A percentile compares a stretch with the other conserved stretches of the same genome.
Evolutionary conservation across 1,140 invertebrate genomes (phyloP).

Genomic region (Bacillus rossius): DNA sequence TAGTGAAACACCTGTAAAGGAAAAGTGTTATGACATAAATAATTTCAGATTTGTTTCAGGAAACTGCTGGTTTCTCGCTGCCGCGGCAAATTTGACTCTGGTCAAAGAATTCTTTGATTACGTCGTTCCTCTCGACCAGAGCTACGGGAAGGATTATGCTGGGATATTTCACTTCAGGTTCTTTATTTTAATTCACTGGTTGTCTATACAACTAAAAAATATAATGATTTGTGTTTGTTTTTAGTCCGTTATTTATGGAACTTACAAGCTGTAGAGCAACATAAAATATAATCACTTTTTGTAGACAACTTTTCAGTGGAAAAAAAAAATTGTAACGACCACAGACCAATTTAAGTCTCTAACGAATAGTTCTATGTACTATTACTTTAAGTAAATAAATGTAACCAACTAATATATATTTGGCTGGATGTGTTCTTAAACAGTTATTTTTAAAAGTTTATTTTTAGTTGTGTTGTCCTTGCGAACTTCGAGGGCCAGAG

Average conservation of each 20-base stretch:
- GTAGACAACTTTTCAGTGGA: not conserved
- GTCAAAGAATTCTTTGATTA: slow-evolving; percentile 49
- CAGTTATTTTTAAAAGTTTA: no score
- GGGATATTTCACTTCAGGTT: slow-evolving; percentile 47
- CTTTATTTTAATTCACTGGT: not conserved
- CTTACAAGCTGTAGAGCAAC: not conserved
- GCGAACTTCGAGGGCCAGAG: no score
- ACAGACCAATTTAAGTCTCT: no score
- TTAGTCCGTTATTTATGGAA: not conserved
- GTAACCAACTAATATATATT: no score
- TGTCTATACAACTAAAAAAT: not conserved
- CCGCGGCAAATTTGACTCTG: slow-evolving; percentile 56
- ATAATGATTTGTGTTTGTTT: not conserved
- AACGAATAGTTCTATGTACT: no score
- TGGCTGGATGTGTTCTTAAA: no score
- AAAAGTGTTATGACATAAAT: no score
- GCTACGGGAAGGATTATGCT: slow-evolving; percentile 50
- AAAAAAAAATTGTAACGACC: not conserved
- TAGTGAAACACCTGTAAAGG: no score
- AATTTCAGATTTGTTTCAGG: no score
- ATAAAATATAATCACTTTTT: not conserved
- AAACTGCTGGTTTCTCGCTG: slow-evolving; percentile 59
- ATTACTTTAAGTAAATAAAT: not conserved
- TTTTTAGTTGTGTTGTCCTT: no score
- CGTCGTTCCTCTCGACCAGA: slow-evolving; percentile 56